A percentile compares a stretch with the other conserved stretches of the same genome.
phyloP scores from a whole-genome alignment of 2,113 vertebrate genomes.

The Pachyramphus minor region DNA sequence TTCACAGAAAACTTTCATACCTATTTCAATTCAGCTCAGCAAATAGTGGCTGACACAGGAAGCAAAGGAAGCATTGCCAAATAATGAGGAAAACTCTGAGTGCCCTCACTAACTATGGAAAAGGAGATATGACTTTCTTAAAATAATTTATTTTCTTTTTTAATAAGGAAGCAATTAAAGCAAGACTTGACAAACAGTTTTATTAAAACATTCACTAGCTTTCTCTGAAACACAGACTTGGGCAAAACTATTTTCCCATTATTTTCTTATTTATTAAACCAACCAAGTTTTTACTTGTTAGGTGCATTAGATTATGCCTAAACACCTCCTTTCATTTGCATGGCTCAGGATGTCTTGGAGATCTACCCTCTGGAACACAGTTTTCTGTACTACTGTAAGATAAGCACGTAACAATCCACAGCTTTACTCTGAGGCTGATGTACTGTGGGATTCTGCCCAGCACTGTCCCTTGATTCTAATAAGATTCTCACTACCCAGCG shows the following conservation, averaged over 20 bases:
- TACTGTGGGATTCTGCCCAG: not conserved
- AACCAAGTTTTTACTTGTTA: not conserved
- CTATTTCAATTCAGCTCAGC: not conserved
- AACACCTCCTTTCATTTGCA: not conserved
- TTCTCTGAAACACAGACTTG: not conserved
- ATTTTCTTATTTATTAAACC: not conserved
- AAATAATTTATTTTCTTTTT: not conserved
- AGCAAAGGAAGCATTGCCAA: not conserved
- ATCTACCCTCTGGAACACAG: not conserved
- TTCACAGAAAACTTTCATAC: not conserved
- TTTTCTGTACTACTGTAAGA: not conserved
- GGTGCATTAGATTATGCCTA: fast-evolving
- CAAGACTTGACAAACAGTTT: not conserved
- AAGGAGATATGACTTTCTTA: not conserved
- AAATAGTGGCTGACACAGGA: not conserved
- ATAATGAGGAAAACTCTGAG: not conserved
- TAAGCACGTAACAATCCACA: not conserved
- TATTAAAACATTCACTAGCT: not conserved
- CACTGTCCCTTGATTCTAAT: not conserved
- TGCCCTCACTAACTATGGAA: not conserved
- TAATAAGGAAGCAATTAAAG: not conserved
- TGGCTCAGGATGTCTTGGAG: not conserved
- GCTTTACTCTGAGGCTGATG: not conserved
- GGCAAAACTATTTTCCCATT: not conserved
- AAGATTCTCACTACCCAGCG: not conserved